These are phyloP conservation scores for Xestia ashworthii DNA, from an alignment of 2,888 invertebrate species.

Conservation along the genomic window DNA sequence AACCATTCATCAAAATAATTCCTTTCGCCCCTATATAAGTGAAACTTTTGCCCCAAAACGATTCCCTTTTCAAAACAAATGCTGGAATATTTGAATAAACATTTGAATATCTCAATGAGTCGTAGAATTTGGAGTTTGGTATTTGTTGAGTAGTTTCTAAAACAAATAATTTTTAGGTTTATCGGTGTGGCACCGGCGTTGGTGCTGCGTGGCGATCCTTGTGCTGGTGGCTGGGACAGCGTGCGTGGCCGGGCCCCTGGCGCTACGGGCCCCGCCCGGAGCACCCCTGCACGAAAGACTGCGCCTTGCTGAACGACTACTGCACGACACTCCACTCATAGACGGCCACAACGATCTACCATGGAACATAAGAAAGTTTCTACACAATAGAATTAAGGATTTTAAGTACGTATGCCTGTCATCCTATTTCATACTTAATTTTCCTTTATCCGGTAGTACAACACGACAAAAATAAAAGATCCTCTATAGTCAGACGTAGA, in stretches of 20 bases:
- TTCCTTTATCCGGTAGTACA: not conserved
- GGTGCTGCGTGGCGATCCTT: conserved; percentile 94
- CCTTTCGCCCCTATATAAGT: conserved; percentile 17
- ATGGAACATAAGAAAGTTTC: conserved; percentile 97
- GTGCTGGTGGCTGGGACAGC: conserved; percentile 95
- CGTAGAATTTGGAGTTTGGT: conserved; percentile 32
- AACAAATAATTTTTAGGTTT: conserved; percentile 74
- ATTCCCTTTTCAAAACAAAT: conserved; percentile 42
- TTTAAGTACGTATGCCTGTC: conserved; percentile 91
- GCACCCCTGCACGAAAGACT: conserved; percentile 94
- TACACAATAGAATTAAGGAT: conserved; percentile 96
- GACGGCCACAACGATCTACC: conserved; percentile 98
- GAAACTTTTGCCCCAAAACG: conserved; percentile 37
- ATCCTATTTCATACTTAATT: conserved; percentile 1
- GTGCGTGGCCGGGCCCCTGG: conserved; percentile 95
- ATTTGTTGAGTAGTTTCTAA: conserved; percentile 11
- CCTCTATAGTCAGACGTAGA: not conserved
- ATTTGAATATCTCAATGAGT: conserved; percentile 51
- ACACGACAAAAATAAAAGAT: conserved; percentile 5
- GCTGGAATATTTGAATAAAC: conserved; percentile 42
- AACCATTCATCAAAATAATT: conserved; percentile 35
- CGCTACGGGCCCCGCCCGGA: conserved; percentile 94
- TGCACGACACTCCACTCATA: conserved; percentile 94
- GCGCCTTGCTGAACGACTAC: conserved; percentile 93
- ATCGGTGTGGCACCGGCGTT: conserved; percentile 91